Conservation (phyloP, 1,140 invertebrate genomes). For the Melipona quadrifasciata region DNA sequence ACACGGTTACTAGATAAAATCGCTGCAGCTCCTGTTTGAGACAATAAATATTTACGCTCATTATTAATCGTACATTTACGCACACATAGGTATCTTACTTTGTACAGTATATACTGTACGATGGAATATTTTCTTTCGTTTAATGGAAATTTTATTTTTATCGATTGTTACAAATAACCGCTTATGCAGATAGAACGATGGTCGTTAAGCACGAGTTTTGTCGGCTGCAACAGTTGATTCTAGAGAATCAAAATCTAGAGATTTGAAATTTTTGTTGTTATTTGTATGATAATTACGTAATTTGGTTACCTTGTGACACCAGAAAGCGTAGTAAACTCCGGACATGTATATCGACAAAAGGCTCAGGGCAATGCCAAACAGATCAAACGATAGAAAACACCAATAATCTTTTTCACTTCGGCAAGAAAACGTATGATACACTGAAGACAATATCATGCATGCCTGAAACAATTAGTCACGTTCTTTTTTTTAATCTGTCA, state of each 20-base stretch:
- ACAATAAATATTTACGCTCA: neutral
- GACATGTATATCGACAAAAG: constrained; percentile 96
- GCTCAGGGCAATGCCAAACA: constrained; percentile 96
- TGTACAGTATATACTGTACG: neutral
- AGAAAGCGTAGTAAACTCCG: constrained; percentile 98
- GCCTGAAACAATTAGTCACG: constrained; percentile 83
- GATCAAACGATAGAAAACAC: constrained; percentile 94
- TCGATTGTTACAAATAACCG: neutral
- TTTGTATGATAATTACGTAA: neutral
- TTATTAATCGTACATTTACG: neutral
- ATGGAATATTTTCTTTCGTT: neutral
- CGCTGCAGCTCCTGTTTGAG: constrained; percentile 88
- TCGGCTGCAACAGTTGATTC: neutral
- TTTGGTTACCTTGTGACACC: constrained; percentile 92
- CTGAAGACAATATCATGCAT: constrained; percentile 95
- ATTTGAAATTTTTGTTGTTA: neutral
- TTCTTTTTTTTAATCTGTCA: neutral
- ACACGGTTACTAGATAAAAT: constrained; percentile 92
- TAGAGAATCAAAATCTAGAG: neutral
- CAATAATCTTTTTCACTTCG: constrained; percentile 93
- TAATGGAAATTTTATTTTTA: neutral
- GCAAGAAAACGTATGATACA: constrained; percentile 97
- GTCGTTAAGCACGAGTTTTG: neutral
- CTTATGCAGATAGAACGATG: neutral
- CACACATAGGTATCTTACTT: neutral